Conservation (phyloP, 2,888 invertebrate species). For the Oxystoma pomonae region DNA sequence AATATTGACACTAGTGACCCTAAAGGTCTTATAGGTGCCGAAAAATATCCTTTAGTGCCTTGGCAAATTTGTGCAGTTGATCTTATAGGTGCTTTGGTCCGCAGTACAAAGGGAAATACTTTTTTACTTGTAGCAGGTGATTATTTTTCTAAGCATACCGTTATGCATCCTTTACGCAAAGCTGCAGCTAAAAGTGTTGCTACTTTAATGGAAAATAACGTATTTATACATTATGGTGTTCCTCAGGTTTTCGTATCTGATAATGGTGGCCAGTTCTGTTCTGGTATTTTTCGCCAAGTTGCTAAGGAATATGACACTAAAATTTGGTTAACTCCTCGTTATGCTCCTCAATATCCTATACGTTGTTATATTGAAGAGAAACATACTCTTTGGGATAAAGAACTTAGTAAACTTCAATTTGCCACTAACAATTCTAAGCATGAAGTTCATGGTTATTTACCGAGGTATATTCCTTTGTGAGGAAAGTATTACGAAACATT, state of each 20-base stretch:
- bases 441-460: too few species aligned
- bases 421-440: too few species aligned
- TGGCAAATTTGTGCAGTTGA: constrained; percentile 2
- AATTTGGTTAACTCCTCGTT: constrained; percentile 18
- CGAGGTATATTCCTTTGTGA: constrained; percentile 25
- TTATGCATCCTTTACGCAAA: constrained; percentile 14
- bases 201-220: constrained; percentile 15
- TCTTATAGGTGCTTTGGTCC: constrained; percentile 5
- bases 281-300: constrained; percentile 12
- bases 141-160: constrained; percentile 18
- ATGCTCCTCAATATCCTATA: constrained; percentile 32
- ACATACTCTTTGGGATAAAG: constrained; percentile 11
- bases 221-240: constrained; percentile 13
- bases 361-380: constrained; percentile 13
- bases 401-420: too few species aligned
- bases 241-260: constrained; percentile 20
- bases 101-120: constrained; percentile 4
- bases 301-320: constrained; percentile 6
- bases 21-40: constrained; percentile 3
- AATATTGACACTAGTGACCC: not conserved
- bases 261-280: constrained; percentile 7
- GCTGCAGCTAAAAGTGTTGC: constrained; percentile 8
- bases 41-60: too few species aligned
- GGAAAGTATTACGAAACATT: constrained; percentile 19
- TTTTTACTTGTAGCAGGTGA: constrained; percentile 16